Conservation (phyloP, 2,888 invertebrate genomes). For the Apamea anceps region DNA sequence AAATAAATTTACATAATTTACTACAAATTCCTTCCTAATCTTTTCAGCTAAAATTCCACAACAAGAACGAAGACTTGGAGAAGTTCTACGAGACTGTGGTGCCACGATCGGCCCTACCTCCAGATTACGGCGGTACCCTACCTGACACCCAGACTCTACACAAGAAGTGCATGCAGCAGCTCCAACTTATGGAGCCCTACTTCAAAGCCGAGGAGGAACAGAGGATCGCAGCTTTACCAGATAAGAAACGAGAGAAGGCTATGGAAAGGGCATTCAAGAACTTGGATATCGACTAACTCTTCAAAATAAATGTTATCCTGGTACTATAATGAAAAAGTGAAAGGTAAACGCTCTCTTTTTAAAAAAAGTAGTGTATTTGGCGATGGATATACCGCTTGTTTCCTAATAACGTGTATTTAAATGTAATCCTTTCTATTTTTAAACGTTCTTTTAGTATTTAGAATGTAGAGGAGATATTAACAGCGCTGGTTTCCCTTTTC, state of each 20-base stretch:
- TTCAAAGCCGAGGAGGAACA: constrained; percentile 86
- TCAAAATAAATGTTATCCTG: constrained; percentile 18
- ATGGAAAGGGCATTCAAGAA: constrained; percentile 93
- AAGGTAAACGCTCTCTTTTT: constrained; percentile 35
- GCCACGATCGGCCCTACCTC: constrained; percentile 90
- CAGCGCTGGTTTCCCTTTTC: constrained; percentile 25
- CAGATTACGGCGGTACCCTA: constrained; percentile 91
- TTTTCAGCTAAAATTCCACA: constrained; percentile 91
- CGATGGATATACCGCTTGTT: constrained; percentile 25
- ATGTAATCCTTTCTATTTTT: constrained; percentile 32
- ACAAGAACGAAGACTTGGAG: constrained; percentile 88
- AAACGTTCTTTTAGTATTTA: constrained; percentile 12
- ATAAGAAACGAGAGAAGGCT: constrained; percentile 87
- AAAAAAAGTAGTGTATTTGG: constrained; percentile 27
- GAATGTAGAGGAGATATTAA: constrained; percentile 1
- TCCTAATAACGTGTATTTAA: constrained; percentile 14
- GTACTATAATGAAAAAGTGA: constrained; percentile 48
- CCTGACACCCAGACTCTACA: constrained; percentile 86
- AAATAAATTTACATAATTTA: background rate
- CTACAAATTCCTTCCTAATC: background rate
- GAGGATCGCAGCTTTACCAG: constrained; percentile 81
- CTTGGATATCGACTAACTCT: constrained; percentile 91
- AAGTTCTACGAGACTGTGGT: constrained; percentile 89
- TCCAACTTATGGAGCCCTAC: constrained; percentile 80
- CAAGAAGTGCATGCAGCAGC: constrained; percentile 82